Conservation (phyloP, 1,140 invertebrate genomes). For the Drosophila nasuta region DNA sequence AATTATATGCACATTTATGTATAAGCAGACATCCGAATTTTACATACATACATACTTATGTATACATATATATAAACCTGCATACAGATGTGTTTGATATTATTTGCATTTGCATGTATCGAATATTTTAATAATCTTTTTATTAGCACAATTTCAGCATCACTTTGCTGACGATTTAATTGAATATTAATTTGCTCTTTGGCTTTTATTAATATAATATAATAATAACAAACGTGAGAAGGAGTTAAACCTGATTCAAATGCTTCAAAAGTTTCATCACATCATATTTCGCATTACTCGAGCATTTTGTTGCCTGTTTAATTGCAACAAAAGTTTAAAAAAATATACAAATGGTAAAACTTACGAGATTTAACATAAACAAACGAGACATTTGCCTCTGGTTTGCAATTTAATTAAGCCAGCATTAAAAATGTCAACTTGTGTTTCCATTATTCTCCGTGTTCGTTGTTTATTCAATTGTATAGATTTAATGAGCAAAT, state of each 20-base stretch:
- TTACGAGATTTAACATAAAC: slow-evolving; percentile 7
- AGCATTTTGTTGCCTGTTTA: slow-evolving; percentile 15
- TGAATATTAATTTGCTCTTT: slow-evolving; percentile 43
- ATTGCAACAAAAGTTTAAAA: neutral
- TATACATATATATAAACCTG: neutral
- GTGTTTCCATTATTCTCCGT: neutral
- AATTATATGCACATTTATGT: slow-evolving; percentile 63
- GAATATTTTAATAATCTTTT: slow-evolving; percentile 55
- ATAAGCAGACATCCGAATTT: neutral
- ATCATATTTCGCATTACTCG: neutral
- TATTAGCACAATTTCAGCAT: slow-evolving; percentile 29
- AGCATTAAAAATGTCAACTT: slow-evolving; percentile 5
- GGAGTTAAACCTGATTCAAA: slow-evolving; percentile 1
- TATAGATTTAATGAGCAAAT: slow-evolving; percentile 32
- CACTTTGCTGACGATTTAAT: slow-evolving; percentile 34
- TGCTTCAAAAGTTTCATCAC: slow-evolving; percentile 1
- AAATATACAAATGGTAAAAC: neutral
- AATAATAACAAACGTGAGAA: neutral
- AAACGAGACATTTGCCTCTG: slow-evolving; percentile 8
- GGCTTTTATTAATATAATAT: slow-evolving; percentile 3
- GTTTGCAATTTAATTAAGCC: slow-evolving; percentile 37
- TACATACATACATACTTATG: neutral
- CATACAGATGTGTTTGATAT: slow-evolving; percentile 4
- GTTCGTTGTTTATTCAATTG: slow-evolving; percentile 26
- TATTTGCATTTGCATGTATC: slow-evolving; percentile 25